phyloP scores from a whole-genome alignment of 2,797 vertebrate genomes.

The Cephalopachus bancanus region DNA sequence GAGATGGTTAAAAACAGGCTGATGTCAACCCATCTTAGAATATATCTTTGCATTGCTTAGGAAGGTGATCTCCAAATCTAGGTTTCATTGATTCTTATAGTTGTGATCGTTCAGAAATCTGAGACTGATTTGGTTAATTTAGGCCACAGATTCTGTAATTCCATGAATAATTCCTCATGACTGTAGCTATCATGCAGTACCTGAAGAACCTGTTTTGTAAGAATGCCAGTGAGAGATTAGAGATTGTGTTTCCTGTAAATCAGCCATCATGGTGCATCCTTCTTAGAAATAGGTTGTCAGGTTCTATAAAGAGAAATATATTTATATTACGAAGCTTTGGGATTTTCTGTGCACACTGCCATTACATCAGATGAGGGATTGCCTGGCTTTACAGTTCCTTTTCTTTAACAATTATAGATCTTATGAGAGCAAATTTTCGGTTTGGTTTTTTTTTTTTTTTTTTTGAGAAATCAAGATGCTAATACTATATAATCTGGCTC shows the following conservation, averaged over 20 bases:
- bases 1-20: background rate
- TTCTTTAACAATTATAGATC: background rate
- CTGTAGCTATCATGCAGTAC: background rate
- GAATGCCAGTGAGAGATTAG: background rate
- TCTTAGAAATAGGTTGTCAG: background rate
- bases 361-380: background rate
- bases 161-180: background rate
- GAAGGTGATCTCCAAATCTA: background rate
- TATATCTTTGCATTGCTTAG: background rate
- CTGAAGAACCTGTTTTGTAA: background rate
- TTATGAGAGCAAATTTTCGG: background rate
- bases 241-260: background rate
- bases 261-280: background rate
- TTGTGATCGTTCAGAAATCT: background rate
- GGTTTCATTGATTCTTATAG: background rate
- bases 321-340: background rate
- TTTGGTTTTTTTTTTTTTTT: background rate
- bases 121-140: background rate
- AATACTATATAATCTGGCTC: background rate
- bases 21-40: background rate
- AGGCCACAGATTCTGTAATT: background rate
- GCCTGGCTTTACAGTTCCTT: background rate
- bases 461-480: background rate
- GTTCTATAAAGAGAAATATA: background rate
- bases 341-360: fast-evolving